Evolutionary conservation across 2,113 vertebrate species (phyloP), one percentile per base, ranked within the genome.

Genomic region (Oceanites oceanicus): DNA sequence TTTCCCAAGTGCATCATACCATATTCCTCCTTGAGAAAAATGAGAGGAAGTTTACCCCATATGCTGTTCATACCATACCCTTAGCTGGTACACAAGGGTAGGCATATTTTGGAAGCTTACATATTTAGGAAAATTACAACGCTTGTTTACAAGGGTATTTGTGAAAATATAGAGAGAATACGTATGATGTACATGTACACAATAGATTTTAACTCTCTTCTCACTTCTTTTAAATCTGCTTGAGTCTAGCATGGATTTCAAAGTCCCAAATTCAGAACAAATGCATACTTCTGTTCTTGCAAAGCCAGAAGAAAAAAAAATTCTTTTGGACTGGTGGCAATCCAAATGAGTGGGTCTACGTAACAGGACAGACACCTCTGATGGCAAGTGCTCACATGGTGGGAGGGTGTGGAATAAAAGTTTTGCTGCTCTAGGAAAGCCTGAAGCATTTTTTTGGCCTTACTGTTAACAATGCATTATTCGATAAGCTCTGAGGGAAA

Each of bases 181-280:
- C 38, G 11, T 65, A 9, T 38, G 29, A 50, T 13, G 25, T 23
- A 73, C 1, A 2, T 53, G 7, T 30, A 59, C 40, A 40, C 30
- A 50, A 49, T 5, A 74, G n/a, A 77, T 61, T 94, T 92, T 47
- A 53, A 66, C 36, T 59, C 11, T 56, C 25, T 50, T 73, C 21
- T 77, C 36, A 16, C 11, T 90, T 59, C 16, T 84, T 23, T 94
- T 59, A 88, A 58, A 76, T 70, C 53, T 91, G 44, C n/a, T 77
- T 0, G 0, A 71, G 34, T 47, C 38, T 56, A 40, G 26, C 9
- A 55, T 1, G 3, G 42, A 36, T 45, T 74, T 68, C 34, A 20
- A 84, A 84, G 68, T 76, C 38, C 19, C 30, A 34, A 56, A 80
- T 92, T 63, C 71, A 22, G 44, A 92, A 70, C 26, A 72, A 85